Evolutionary conservation across 2,797 vertebrate genomes (phyloP).

Genomic region (Podarcis siculus): DNA sequence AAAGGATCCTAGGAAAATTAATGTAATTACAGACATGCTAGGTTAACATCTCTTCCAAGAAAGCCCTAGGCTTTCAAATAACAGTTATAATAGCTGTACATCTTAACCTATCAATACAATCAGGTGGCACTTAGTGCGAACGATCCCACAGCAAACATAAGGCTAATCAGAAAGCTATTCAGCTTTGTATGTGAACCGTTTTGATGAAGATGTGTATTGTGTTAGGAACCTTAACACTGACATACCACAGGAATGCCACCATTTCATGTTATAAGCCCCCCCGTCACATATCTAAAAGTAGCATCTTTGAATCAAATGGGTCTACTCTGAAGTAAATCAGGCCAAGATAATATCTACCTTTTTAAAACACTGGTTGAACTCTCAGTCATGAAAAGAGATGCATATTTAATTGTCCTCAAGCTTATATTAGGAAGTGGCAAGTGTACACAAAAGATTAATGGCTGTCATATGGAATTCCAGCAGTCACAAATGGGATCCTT

Average conservation of each 20-base stretch:
- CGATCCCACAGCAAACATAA: background rate
- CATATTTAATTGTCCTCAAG: slow-evolving; percentile 18
- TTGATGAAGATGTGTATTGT: slow-evolving; percentile 26
- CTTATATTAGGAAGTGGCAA: background rate
- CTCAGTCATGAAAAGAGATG: background rate
- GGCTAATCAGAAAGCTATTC: background rate
- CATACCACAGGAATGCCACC: slow-evolving; percentile 21
- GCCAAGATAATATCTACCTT: slow-evolving; percentile 29
- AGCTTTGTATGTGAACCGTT: background rate
- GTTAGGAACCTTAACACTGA: slow-evolving; percentile 10
- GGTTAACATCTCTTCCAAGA: background rate
- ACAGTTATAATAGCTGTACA: background rate
- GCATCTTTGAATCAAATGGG: background rate
- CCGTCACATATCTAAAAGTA: background rate
- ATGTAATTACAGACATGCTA: too few species aligned
- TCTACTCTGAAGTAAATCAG: background rate
- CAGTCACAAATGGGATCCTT: background rate
- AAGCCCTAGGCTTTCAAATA: background rate
- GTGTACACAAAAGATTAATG: slow-evolving; percentile 6
- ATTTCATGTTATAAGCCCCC: background rate
- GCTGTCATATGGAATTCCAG: slow-evolving; percentile 20
- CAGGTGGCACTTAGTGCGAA: background rate
- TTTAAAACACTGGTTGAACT: slow-evolving; percentile 15
- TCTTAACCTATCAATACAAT: background rate
- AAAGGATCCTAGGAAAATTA: too few species aligned